Conservation (phyloP, 2,888 invertebrate species). For the Acleris cristana region DNA sequence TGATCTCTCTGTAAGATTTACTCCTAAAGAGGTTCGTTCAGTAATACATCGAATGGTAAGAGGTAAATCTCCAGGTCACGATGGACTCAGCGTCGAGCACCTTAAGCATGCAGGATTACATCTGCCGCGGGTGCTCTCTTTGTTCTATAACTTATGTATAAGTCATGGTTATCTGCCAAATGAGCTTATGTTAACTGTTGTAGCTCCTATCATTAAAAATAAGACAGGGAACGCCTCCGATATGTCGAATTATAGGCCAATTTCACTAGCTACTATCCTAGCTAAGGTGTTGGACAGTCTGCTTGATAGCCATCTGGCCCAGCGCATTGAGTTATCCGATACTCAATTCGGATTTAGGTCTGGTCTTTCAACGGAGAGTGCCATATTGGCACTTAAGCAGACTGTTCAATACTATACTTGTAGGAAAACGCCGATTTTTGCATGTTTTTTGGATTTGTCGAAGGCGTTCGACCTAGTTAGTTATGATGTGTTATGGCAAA, state of each 20-base stretch:
- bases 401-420: too few species aligned
- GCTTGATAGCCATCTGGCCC: not conserved
- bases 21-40: not conserved
- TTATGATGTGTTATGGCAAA: too few species aligned
- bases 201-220: slow-evolving; percentile 11
- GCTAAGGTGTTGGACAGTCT: slow-evolving; percentile 1
- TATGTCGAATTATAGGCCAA: not conserved
- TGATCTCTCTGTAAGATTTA: not conserved
- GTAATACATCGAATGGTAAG: not conserved
- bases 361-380: not conserved
- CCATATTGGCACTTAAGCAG: too few species aligned
- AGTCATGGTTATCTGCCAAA: slow-evolving; percentile 15
- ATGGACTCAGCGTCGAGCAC: slow-evolving; percentile 1
- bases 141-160: slow-evolving; percentile 8
- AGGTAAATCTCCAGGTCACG: not conserved
- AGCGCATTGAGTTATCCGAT: not conserved
- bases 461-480: too few species aligned
- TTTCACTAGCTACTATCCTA: not conserved
- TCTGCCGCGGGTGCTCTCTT: not conserved
- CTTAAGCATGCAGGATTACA: not conserved
- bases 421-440: too few species aligned
- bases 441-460: too few species aligned
- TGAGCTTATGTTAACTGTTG: slow-evolving; percentile 9
- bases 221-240: slow-evolving; percentile 2
- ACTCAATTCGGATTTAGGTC: slow-evolving; percentile 2